phyloP scores from a whole-genome alignment of 2,888 invertebrate species.

The Chironomus riparius region DNA sequence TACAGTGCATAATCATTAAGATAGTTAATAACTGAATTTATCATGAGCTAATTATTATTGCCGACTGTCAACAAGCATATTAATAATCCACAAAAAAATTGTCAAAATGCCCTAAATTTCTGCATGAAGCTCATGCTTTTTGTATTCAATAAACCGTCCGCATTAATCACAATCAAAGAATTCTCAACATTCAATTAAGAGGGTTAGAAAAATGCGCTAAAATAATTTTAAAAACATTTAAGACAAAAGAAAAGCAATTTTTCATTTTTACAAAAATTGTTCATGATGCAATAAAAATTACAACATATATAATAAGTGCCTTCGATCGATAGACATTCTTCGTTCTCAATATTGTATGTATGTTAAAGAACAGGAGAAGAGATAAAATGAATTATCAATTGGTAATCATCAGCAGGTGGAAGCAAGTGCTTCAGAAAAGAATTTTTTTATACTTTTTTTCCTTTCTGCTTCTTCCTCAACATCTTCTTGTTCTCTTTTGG shows the following conservation, averaged over 20 bases:
- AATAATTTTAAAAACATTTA: too few relatives aligned
- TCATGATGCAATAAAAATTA: constrained; percentile 6
- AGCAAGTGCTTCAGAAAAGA: not conserved
- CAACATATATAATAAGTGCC: constrained; percentile 1
- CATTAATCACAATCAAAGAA: too few relatives aligned
- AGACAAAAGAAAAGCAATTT: not conserved
- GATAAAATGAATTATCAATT: constrained; percentile 16
- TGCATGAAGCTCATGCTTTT: not conserved
- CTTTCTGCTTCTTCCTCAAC: not conserved
- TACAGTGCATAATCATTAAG: too few relatives aligned
- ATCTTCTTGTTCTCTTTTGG: too few relatives aligned
- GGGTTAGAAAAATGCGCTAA: too few relatives aligned
- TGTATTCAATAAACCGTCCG: not conserved
- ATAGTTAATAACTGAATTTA: too few relatives aligned
- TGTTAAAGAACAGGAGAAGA: not conserved
- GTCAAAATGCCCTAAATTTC: too few relatives aligned
- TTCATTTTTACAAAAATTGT: not conserved
- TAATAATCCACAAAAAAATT: too few relatives aligned
- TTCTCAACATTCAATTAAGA: too few relatives aligned
- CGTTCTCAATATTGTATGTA: not conserved
- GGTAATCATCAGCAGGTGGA: constrained; percentile 22
- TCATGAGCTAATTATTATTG: too few relatives aligned
- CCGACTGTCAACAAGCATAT: too few relatives aligned
- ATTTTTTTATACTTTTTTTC: not conserved
- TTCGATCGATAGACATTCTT: not conserved